Evolutionary conservation across 2,113 vertebrate genomes (phyloP), one percentile per base, ranked within the genome.

Genomic region (Phainopepla nitens): DNA sequence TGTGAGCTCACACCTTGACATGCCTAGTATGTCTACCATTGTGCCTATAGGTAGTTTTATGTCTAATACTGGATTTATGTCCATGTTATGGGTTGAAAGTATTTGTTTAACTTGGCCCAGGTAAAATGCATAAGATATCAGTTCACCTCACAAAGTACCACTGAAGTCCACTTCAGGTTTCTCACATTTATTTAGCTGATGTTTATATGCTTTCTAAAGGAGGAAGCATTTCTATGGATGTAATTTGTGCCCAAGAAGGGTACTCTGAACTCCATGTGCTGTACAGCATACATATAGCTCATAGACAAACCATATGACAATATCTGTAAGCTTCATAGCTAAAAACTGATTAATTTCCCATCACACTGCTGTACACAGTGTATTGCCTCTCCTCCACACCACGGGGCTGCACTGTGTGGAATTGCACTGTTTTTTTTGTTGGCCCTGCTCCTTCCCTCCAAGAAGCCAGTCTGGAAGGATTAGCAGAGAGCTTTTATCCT

Each of bases 391-490:
- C 14, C 54, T 86, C 17, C n/a, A 25, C 28, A 49, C 19, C 47
- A 15, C 5, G 21, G 28, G 7, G 57, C n/a, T 0, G 0, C 16
- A 64, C 44, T 65, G 9, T 50, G 35, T 44, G n/a, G n/a, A 58
- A 82, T 18, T 33, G 11, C 31, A 22, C 5, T 76, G 24, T 12
- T 45, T 23, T 25, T 89, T 89, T 81, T 76, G 6, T 60, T 54
- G 47, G 31, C 18, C 1, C 1, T 45, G 33, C 21, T 62, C 35
- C 29, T 78, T 75, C 24, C 14, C 16, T 88, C 24, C 41, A 54
- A 79, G 20, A n/a, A 87, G 15, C 2, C 16, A 50, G 31, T 31
- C 22, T 47, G 60, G 23, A 50, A 47, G 35, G 25, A 53, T 35
- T 35, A 65, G 80, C 8, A 70, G 50, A 86, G n/a, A 83, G 8